Evolutionary conservation across 2,888 invertebrate genomes (phyloP).

Genomic region (Alviniconcha strummeri): DNA sequence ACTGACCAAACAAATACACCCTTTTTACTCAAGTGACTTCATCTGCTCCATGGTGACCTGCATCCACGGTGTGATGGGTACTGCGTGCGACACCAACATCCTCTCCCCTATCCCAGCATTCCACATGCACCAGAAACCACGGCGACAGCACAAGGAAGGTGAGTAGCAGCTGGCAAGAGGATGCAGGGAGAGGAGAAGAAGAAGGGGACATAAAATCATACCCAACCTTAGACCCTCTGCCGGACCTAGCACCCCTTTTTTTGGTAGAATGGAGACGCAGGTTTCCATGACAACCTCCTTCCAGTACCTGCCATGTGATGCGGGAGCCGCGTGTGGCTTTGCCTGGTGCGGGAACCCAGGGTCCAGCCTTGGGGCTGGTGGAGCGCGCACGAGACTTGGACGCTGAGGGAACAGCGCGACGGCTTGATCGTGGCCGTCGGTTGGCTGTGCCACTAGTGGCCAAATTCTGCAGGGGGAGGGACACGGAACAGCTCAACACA

Average conservation of each 20-base stretch:
- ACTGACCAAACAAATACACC: too few species aligned
- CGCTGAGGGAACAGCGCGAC: constrained; percentile 27
- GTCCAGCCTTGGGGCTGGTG: constrained; percentile 59
- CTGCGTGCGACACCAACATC: not conserved
- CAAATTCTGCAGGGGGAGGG: not conserved
- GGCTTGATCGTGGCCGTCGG: constrained; percentile 39
- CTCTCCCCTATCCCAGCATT: not conserved
- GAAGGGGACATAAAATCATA: constrained; percentile 4
- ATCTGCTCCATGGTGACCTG: too few species aligned
- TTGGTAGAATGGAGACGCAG: not conserved
- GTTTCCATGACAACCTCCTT: not conserved
- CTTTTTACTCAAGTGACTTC: too few species aligned
- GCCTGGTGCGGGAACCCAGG: constrained; percentile 72
- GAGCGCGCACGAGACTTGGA: constrained; percentile 50
- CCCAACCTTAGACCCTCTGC: constrained; percentile 13
- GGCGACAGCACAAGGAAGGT: constrained; percentile 5
- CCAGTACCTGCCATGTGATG: constrained; percentile 66
- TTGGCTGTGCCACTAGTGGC: constrained; percentile 21
- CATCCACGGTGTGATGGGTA: too few species aligned
- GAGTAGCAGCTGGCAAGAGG: constrained; percentile 2
- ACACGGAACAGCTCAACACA: not conserved
- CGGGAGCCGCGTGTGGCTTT: constrained; percentile 64
- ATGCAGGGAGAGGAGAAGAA: not conserved
- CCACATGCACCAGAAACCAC: constrained; percentile 1
- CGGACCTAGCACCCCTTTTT: not conserved